Conservation (phyloP, 2,888 invertebrate genomes). For the Drosophila diplacantha region DNA sequence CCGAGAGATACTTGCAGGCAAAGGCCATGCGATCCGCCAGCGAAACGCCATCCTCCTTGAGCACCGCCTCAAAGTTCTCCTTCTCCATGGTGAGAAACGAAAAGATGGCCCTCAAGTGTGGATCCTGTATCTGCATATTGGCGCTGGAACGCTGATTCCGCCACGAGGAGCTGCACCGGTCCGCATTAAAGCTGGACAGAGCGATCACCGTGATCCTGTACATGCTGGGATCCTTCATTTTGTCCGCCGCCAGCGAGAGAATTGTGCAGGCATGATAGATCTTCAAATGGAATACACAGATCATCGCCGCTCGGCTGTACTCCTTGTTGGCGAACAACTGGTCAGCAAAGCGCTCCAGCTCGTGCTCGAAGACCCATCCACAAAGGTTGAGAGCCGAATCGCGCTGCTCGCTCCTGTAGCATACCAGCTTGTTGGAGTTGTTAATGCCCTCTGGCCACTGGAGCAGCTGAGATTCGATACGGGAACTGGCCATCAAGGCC, state of each 20-base stretch:
- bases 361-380: conserved; percentile 92
- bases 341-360: conserved; percentile 82
- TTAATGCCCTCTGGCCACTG: conserved; percentile 77
- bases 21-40: conserved; percentile 94
- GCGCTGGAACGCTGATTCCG: conserved; percentile 85
- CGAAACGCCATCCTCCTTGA: conserved; percentile 90
- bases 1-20: conserved; percentile 90
- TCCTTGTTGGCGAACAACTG: conserved; percentile 85
- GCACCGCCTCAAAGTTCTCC: conserved; percentile 85
- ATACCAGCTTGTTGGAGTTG: conserved; percentile 72
- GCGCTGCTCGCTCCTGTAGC: conserved; percentile 81
- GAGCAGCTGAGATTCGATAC: conserved; percentile 73
- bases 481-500: conserved; percentile 71
- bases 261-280: conserved; percentile 91
- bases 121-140: conserved; percentile 88
- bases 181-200: conserved; percentile 90
- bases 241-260: conserved; percentile 84
- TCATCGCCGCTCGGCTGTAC: conserved; percentile 91
- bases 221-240: conserved; percentile 74
- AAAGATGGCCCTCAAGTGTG: conserved; percentile 94
- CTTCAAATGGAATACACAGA: conserved; percentile 93
- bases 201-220: conserved; percentile 84
- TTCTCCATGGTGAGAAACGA: conserved; percentile 91
- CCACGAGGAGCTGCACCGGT: conserved; percentile 87
- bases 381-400: conserved; percentile 90